These are phyloP conservation scores for Plagodis dolabraria DNA, from an alignment of 2,888 invertebrate species.

Conservation along the genomic window DNA sequence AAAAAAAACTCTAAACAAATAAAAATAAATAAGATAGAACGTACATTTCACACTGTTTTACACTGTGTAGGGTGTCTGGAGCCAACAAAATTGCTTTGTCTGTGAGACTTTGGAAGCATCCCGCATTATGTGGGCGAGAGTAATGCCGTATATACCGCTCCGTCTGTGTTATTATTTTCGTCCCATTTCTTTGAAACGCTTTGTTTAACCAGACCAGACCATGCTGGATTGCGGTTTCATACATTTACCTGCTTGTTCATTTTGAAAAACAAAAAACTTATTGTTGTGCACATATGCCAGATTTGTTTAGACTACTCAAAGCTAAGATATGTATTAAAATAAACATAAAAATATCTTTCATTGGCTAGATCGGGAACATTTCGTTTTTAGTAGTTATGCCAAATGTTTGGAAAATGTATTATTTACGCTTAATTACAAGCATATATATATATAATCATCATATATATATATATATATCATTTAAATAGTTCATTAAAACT, in stretches of 20 bases:
- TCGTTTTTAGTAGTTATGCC: no score
- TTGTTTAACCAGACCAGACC: conserved; percentile 33
- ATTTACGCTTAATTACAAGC: no score
- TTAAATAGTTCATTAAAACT: no score
- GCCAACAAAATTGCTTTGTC: conserved; percentile 74
- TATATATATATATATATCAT: no score
- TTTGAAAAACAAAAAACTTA: neutral
- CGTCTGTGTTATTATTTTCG: conserved; percentile 52
- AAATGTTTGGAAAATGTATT: no score
- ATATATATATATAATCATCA: no score
- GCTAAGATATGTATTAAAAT: no score
- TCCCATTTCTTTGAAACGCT: conserved; percentile 44
- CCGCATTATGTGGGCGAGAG: conserved; percentile 58
- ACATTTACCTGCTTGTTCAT: conserved; percentile 13
- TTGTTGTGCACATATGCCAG: neutral
- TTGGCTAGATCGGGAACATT: no score
- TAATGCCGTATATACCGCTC: conserved; percentile 46
- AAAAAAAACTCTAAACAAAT: no score
- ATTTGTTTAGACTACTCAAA: neutral
- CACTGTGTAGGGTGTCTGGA: conserved; percentile 44
- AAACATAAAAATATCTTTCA: no score
- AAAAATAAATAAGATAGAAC: conserved; percentile 8
- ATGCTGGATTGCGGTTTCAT: conserved; percentile 11
- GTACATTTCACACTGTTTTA: conserved; percentile 13
- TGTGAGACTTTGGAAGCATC: conserved; percentile 58